Conservation (phyloP, 2,888 invertebrate species). For the Apodemia hepburni region DNA sequence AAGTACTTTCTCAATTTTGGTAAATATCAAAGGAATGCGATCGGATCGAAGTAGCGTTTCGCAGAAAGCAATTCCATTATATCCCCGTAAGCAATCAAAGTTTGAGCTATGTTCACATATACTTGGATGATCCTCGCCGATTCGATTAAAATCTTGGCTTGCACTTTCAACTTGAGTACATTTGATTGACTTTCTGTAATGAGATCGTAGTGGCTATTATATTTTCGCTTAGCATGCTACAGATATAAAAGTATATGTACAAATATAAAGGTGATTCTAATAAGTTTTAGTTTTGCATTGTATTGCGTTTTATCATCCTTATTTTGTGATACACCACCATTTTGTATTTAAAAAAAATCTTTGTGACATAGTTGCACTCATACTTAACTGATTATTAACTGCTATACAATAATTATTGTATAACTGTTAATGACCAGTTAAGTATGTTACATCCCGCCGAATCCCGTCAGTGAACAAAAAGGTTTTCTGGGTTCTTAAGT, state of each 20-base stretch:
- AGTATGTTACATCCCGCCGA: too few species aligned
- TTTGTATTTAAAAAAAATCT: too few species aligned
- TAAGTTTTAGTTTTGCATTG: too few species aligned
- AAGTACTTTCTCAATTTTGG: slow-evolving; percentile 10
- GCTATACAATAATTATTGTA: too few species aligned
- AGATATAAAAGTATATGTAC: not conserved
- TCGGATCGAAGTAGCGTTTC: slow-evolving; percentile 7
- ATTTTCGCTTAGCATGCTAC: not conserved
- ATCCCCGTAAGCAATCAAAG: slow-evolving; percentile 40
- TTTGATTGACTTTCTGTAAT: slow-evolving; percentile 17
- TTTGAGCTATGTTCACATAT: slow-evolving; percentile 32
- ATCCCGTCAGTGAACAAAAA: too few species aligned
- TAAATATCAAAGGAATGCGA: slow-evolving; percentile 10
- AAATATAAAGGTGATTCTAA: too few species aligned
- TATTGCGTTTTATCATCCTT: too few species aligned
- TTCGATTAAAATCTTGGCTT: slow-evolving; percentile 39
- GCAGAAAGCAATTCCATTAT: slow-evolving; percentile 38
- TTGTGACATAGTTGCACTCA: too few species aligned
- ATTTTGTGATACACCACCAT: too few species aligned
- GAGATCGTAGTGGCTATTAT: slow-evolving; percentile 1
- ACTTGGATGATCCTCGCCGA: slow-evolving; percentile 32
- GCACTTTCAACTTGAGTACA: slow-evolving; percentile 34
- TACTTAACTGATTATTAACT: too few species aligned
- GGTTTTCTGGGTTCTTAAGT: too few species aligned
- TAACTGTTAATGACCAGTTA: too few species aligned